Evolutionary conservation across 2,888 invertebrate genomes (phyloP).

Genomic region (Coleophora deauratella): DNA sequence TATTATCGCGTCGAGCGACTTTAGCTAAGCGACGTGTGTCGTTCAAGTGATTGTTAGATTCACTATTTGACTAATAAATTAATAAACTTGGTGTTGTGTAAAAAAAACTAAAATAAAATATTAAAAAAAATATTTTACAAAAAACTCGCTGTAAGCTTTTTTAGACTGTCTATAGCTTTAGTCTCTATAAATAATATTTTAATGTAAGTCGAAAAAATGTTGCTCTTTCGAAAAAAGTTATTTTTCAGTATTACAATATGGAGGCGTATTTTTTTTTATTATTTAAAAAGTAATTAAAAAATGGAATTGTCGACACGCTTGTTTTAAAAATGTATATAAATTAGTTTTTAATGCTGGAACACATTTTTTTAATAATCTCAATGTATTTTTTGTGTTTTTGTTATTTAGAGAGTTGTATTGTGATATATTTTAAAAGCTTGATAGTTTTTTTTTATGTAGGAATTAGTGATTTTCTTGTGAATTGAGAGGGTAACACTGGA

Average conservation of each 20-base stretch:
- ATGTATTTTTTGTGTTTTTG: slow-evolving; percentile 15
- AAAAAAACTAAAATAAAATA: slow-evolving; percentile 19
- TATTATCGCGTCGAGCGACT: no score
- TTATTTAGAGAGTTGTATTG: slow-evolving; percentile 16
- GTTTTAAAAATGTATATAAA: slow-evolving; percentile 6
- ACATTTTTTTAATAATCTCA: slow-evolving; percentile 20
- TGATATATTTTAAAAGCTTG: slow-evolving; percentile 27
- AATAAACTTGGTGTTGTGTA: slow-evolving; percentile 36
- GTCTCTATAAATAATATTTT: slow-evolving; percentile 13
- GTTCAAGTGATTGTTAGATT: no score
- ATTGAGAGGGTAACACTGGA: slow-evolving; percentile 4
- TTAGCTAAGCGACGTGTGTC: no score
- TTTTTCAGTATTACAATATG: slow-evolving; percentile 54
- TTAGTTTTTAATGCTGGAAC: slow-evolving; percentile 9
- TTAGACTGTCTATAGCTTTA: slow-evolving; percentile 49
- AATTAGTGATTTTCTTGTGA: no score
- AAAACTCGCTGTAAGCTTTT: slow-evolving; percentile 33
- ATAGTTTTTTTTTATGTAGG: slow-evolving; percentile 19
- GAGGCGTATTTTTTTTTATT: slow-evolving; percentile 33
- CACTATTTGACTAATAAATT: no score
- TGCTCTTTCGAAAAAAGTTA: slow-evolving; percentile 1
- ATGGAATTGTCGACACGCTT: slow-evolving; percentile 20
- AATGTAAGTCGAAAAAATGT: background rate
- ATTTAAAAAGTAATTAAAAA: slow-evolving; percentile 14
- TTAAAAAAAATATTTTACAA: slow-evolving; percentile 18